phyloP scores from a whole-genome alignment of 2,113 vertebrate species.

The Aix galericulata region DNA sequence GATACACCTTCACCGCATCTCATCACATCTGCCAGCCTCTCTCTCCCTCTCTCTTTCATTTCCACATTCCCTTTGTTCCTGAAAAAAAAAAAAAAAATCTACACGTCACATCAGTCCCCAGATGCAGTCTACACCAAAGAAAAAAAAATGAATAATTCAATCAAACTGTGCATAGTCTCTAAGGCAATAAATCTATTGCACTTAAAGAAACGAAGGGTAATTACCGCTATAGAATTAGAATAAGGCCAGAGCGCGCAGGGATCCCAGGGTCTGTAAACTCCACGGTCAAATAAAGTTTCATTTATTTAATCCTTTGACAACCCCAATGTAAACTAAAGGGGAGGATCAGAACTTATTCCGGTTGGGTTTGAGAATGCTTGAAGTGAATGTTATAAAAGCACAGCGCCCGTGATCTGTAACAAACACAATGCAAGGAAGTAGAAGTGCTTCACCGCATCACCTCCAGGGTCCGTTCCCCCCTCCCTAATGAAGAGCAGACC shows the following conservation, averaged over 20 bases:
- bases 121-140: slow-evolving; percentile 86
- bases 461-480: slow-evolving; percentile 69
- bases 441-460: slow-evolving; percentile 66
- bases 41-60: slow-evolving; percentile 90
- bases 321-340: slow-evolving; percentile 68
- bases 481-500: slow-evolving; percentile 56
- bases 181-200: slow-evolving; percentile 84
- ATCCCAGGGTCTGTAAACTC: slow-evolving; percentile 74
- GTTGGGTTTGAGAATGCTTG: slow-evolving; percentile 38
- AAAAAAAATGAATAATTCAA: slow-evolving; percentile 88
- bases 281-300: slow-evolving; percentile 79
- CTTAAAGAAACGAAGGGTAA: slow-evolving; percentile 83
- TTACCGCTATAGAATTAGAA: slow-evolving; percentile 80
- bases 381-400: slow-evolving; percentile 41
- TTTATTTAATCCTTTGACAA: slow-evolving; percentile 77
- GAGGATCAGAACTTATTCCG: slow-evolving; percentile 68
- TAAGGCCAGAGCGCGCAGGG: slow-evolving; percentile 76
- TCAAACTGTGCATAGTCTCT: slow-evolving; percentile 85
- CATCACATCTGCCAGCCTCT: slow-evolving; percentile 89
- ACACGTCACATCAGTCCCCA: slow-evolving; percentile 88
- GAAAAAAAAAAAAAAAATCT: slow-evolving; percentile 77
- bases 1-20: slow-evolving; percentile 89
- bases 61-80: slow-evolving; percentile 90
- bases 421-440: slow-evolving; percentile 50
- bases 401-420: slow-evolving; percentile 6